Base-by-base conservation (phyloP, 2,113 vertebrate species). In the Hemiscyllium ocellatum region DNA sequence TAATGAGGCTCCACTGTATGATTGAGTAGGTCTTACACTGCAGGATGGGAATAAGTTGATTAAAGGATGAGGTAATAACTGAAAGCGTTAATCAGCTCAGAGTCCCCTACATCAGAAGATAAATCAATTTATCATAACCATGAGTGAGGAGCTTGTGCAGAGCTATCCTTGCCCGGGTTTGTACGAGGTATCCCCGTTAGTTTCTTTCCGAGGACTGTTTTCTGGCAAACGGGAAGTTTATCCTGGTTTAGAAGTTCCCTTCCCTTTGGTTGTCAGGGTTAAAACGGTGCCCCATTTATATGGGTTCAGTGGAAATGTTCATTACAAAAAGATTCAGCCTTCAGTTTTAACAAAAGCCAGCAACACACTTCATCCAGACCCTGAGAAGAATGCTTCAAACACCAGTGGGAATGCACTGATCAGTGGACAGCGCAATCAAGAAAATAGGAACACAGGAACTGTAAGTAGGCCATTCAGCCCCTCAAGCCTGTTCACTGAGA, bases 1-100 rank as follows among this genome's bases (percentile, higher is more conserved):
- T 94, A 94, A 94, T 94, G 93, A 94, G n/a, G 66, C 29, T 42
- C 47, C 42, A 52, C 37, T 2, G 5, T 50, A 72, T 95, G 94
- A 95, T 95, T 95, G 68, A 95, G 94, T 42, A 17, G 94, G 19
- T 15, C 37, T 76, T 29, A 52, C 94, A 29, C 20, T 95, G 68
- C 94, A 19, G 69, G 29, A 26, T 42, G 94, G 93, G 37, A 29
- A 33, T 29, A 13, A 52, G 68, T 37, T 76, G 94, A 95, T 95
- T 50, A 72, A 50, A 72, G 68, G 10, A 95, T 72, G 47, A 95
- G 69, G 94, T 50, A 76, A 72, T 52, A 95, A 47, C 42, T 13
- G 69, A 76, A 47, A 95, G 94, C 68, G 72, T 95, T 95, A 95
- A 95, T 95, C 69, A 95, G 47, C 94, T 52, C 68, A 95, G 47